Evolutionary conservation across 2,113 vertebrate species (phyloP).

Genomic region (Muntiacus muntjak): DNA sequence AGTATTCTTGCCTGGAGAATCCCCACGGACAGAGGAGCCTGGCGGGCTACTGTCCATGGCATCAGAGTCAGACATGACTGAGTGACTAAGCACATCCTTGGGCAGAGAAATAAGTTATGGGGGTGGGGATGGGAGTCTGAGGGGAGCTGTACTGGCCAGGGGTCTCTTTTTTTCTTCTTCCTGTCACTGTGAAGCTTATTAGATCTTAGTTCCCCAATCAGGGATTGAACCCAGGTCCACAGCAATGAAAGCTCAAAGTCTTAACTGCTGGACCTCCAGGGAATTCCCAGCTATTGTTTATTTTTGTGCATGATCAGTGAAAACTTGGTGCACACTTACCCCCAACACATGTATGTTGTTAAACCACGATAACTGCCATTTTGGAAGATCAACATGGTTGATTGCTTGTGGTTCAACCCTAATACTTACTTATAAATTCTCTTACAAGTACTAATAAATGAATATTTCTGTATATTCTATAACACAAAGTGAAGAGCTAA

Average conservation of each 20-base stretch:
- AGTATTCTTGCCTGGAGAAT: neutral
- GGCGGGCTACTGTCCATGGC: neutral
- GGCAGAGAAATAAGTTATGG: neutral
- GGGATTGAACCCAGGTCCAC: neutral
- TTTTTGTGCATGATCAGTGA: neutral
- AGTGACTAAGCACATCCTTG: neutral
- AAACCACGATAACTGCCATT: neutral
- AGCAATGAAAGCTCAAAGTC: neutral
- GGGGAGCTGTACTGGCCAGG: neutral
- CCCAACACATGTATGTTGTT: neutral
- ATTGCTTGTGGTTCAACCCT: neutral
- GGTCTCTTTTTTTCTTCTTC: neutral
- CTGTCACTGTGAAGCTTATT: neutral
- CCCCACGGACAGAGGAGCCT: neutral
- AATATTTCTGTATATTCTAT: neutral
- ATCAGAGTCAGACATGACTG: neutral
- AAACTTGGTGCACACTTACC: neutral
- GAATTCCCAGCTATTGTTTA: neutral
- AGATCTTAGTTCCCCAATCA: neutral
- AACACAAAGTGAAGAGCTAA: slow-evolving; percentile 2
- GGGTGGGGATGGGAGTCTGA: neutral
- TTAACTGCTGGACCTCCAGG: neutral
- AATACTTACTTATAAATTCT: slow-evolving; percentile 21
- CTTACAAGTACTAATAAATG: slow-evolving; percentile 16
- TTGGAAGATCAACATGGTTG: neutral